Percentiles rank a stretch among this genome's conserved stretches.
Conservation (phyloP, 1,140 invertebrate species). For the Chrysoperla carnea region DNA sequence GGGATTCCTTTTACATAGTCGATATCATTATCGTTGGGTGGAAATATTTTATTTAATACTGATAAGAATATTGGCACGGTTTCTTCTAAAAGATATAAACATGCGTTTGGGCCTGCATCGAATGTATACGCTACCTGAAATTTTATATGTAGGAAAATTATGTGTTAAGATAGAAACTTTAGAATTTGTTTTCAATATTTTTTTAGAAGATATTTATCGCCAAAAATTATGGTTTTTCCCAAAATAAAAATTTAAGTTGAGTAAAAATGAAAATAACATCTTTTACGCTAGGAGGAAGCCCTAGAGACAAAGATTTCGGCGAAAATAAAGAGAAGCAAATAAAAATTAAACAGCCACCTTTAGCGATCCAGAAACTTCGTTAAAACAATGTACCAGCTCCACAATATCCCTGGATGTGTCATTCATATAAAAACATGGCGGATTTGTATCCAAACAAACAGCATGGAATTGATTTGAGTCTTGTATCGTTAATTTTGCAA, state of each 20-base stretch:
- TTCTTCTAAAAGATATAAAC: constrained; percentile 68
- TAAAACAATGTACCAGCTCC: constrained; percentile 68
- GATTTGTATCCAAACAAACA: constrained; percentile 84
- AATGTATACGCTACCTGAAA: constrained; percentile 81
- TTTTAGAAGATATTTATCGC: constrained; percentile 10
- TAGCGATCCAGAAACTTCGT: constrained; percentile 36
- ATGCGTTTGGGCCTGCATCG: constrained; percentile 95
- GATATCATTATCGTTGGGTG: constrained; percentile 25
- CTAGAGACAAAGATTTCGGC: too few relatives aligned
- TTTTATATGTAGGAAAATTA: too few relatives aligned
- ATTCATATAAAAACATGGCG: constrained; percentile 86
- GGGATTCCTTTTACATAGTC: constrained; percentile 39
- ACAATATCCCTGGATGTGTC: constrained; percentile 67
- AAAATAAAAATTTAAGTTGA: neutral
- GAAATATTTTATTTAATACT: constrained; percentile 54
- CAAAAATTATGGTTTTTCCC: constrained; percentile 2
- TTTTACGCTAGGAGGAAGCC: too few relatives aligned
- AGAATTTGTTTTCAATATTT: too few relatives aligned
- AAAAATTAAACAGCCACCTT: constrained; percentile 29
- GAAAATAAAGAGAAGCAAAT: too few relatives aligned
- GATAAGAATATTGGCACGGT: constrained; percentile 48
- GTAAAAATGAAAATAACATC: too few relatives aligned
- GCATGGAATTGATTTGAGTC: constrained; percentile 98
- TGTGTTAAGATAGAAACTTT: too few relatives aligned
- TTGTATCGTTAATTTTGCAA: constrained; percentile 90